Evolutionary conservation across 2,797 vertebrate species (phyloP).

Genomic region (Scomberomorus guttatus): DNA sequence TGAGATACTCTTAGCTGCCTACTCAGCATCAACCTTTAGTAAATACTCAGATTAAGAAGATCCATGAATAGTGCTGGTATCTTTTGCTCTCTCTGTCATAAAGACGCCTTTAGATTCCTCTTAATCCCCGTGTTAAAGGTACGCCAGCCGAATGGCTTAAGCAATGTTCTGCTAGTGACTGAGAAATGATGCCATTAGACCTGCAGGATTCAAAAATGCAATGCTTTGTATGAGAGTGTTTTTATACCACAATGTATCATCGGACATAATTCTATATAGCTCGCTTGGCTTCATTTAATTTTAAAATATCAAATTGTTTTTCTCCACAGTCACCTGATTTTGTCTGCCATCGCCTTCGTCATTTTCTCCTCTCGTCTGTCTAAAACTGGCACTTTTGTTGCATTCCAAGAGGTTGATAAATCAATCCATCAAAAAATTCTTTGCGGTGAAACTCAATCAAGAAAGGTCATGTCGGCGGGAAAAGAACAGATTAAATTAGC

Average conservation of each 20-base stretch:
- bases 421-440: slow-evolving; percentile 99
- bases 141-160: slow-evolving; percentile 77
- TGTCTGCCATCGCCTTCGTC: slow-evolving; percentile 55
- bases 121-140: slow-evolving; percentile 81
- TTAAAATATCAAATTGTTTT: slow-evolving; percentile 78
- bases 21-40: slow-evolving; percentile 79
- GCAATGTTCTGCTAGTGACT: slow-evolving; percentile 77
- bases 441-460: slow-evolving; percentile 99
- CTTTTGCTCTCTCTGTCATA: slow-evolving; percentile 73
- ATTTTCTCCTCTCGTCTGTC: slow-evolving; percentile 76
- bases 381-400: slow-evolving; percentile 96
- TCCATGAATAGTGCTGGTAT: slow-evolving; percentile 70
- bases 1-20: slow-evolving; percentile 70
- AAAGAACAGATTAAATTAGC: slow-evolving; percentile 99
- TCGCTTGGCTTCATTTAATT: slow-evolving; percentile 77
- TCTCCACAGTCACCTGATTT: slow-evolving; percentile 72
- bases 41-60: slow-evolving; percentile 80
- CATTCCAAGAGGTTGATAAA: slow-evolving; percentile 99
- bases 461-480: slow-evolving; percentile 99
- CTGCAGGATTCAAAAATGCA: slow-evolving; percentile 57
- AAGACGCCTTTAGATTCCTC: slow-evolving; percentile 75
- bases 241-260: slow-evolving; percentile 68
- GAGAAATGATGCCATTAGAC: slow-evolving; percentile 77
- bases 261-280: slow-evolving; percentile 62
- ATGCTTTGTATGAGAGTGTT: slow-evolving; percentile 43